Evolutionary conservation across 2,113 vertebrate genomes (phyloP).

Genomic region (Lanius ludovicianus): DNA sequence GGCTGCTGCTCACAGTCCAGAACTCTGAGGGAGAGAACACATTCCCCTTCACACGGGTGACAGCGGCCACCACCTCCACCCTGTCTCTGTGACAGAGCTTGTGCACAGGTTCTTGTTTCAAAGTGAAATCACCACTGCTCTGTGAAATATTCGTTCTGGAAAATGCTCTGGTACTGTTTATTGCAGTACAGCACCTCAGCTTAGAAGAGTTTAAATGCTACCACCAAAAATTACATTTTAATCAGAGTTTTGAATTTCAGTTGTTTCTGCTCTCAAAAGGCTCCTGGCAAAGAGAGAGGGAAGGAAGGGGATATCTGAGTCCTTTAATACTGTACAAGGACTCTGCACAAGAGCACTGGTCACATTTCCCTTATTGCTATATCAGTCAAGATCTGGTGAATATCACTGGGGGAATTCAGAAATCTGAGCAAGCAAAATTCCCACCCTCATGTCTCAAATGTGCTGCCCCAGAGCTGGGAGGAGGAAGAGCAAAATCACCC

Average conservation of each 20-base stretch:
- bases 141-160: not conserved
- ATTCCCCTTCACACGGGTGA: not conserved
- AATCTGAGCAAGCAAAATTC: not conserved
- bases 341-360: not conserved
- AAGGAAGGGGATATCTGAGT: not conserved
- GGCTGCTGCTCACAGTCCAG: constrained; percentile 76
- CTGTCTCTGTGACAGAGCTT: not conserved
- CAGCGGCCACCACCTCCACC: not conserved
- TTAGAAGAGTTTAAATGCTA: not conserved
- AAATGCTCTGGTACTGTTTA: not conserved
- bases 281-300: not conserved
- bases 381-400: not conserved
- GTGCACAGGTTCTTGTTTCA: not conserved
- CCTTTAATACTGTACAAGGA: not conserved
- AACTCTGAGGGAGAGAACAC: constrained; percentile 48
- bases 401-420: not conserved
- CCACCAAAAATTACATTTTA: not conserved
- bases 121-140: not conserved
- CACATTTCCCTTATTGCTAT: not conserved
- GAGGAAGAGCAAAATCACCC: not conserved
- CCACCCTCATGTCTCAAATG: not conserved
- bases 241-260: not conserved
- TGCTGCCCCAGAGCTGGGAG: not conserved
- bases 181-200: not conserved
- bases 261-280: not conserved